Evolutionary conservation across 2,888 invertebrate genomes (phyloP).

Genomic region (Punctoribates punctum): DNA sequence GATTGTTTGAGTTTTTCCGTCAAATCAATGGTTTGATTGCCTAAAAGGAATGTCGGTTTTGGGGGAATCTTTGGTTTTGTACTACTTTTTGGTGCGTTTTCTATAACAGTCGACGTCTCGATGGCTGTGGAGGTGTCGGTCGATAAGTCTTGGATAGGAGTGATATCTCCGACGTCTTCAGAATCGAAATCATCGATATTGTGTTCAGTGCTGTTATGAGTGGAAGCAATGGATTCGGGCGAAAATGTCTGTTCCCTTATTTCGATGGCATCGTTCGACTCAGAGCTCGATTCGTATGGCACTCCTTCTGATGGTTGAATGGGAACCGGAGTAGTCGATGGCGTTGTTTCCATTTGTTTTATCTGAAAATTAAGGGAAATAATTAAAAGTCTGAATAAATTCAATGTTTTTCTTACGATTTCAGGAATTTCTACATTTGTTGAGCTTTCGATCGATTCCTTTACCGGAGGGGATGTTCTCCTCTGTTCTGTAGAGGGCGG

Average conservation of each 20-base stretch:
- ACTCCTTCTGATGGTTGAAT: background rate
- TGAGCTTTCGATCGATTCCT: background rate
- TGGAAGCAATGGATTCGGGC: conserved; percentile 10
- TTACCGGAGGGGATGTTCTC: background rate
- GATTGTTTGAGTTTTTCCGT: background rate
- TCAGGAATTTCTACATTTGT: background rate
- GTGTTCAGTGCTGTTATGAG: conserved; percentile 11
- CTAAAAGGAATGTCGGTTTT: conserved; percentile 27
- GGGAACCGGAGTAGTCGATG: background rate
- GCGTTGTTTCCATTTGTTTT: background rate
- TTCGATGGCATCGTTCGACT: background rate
- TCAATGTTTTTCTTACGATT: background rate
- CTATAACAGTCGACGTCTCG: conserved; percentile 38
- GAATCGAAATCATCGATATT: conserved; percentile 25
- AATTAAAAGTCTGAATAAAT: background rate
- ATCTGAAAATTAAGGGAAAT: background rate
- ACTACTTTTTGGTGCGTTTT: background rate
- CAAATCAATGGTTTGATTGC: conserved; percentile 20
- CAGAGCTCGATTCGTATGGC: background rate
- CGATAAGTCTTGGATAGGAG: conserved; percentile 43
- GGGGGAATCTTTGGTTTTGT: conserved; percentile 25
- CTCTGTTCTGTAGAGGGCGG: conserved; percentile 6
- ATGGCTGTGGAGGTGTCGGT: conserved; percentile 44
- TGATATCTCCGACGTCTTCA: conserved; percentile 39
- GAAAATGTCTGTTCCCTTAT: background rate